Conservation (phyloP, 1,140 invertebrate species). For the Tetranychus cinnabarinus region DNA sequence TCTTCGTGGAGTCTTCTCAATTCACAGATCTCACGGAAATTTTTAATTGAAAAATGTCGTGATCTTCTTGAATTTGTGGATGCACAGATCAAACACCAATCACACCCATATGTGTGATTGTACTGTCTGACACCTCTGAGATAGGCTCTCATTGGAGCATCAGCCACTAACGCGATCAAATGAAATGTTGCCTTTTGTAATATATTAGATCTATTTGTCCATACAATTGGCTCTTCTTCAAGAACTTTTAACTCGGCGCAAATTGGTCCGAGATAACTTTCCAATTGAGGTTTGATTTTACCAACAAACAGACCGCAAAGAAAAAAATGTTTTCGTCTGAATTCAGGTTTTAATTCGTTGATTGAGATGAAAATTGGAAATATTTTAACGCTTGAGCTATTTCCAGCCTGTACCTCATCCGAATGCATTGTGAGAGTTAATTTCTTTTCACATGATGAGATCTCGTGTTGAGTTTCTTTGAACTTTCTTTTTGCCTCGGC, state of each 20-base stretch:
- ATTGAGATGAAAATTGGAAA: background rate
- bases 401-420: background rate
- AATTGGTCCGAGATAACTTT: background rate
- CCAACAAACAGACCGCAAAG: background rate
- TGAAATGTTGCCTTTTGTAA: background rate
- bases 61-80: background rate
- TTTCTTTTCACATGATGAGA: background rate
- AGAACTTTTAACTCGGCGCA: background rate
- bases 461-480: no score
- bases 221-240: background rate
- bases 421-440: background rate
- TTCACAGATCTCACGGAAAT: background rate
- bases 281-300: background rate
- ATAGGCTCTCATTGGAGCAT: background rate
- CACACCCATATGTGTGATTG: background rate
- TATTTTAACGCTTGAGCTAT: background rate
- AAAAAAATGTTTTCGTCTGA: background rate
- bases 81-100: background rate
- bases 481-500: background rate
- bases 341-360: background rate
- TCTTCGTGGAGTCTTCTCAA: background rate
- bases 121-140: background rate
- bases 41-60: background rate
- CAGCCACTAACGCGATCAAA: background rate
- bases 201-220: background rate